Percentiles rank a stretch among this genome's conserved stretches.
phyloP scores from a whole-genome alignment of 2,113 vertebrate genomes.

The Eonycteris spelaea region DNA sequence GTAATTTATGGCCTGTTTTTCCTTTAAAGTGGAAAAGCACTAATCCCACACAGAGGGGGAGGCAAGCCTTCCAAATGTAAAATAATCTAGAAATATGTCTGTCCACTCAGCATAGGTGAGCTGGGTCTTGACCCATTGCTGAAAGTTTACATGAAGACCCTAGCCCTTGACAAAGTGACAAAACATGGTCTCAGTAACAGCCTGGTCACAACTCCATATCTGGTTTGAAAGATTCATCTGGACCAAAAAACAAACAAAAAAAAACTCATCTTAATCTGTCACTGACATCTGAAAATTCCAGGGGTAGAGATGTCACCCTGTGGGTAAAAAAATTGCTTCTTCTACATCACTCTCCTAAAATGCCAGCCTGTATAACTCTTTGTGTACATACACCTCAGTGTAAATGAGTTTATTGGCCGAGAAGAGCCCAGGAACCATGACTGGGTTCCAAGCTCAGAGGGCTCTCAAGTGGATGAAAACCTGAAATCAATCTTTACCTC shows the following conservation, averaged over 20 bases:
- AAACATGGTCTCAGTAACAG: not conserved
- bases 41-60: not conserved
- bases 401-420: not conserved
- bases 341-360: not conserved
- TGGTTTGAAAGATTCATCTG: not conserved
- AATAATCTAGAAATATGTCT: not conserved
- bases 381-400: not conserved
- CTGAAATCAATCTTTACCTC: not conserved
- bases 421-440: not conserved
- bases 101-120: not conserved
- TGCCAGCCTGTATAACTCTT: not conserved
- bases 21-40: slow-evolving; percentile 66
- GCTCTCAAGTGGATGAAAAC: not conserved
- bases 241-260: not conserved
- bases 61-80: not conserved
- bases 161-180: not conserved
- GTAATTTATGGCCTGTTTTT: slow-evolving; percentile 73
- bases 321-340: not conserved
- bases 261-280: not conserved
- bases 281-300: not conserved
- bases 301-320: not conserved
- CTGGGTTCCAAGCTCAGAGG: not conserved
- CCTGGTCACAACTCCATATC: not conserved
- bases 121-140: not conserved
- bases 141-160: not conserved